Evolutionary conservation across 2,888 invertebrate species (phyloP).

Genomic region (Masnerella sp.): DNA sequence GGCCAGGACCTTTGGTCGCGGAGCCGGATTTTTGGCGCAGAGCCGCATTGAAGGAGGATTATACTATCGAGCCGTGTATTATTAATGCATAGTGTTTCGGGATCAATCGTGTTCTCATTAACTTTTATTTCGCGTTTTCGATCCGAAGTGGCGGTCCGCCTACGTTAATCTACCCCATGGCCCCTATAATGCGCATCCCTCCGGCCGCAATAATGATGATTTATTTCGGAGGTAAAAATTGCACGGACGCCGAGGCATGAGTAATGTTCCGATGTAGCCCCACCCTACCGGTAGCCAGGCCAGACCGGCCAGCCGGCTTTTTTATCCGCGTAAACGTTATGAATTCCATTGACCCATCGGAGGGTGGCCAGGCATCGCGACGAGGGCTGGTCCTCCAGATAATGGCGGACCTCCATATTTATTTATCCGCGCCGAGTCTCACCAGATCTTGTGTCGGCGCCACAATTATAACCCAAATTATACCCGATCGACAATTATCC

Average conservation of each 20-base stretch:
- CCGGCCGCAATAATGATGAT: constrained; percentile 81
- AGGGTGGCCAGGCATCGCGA: constrained; percentile 63
- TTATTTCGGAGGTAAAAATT: constrained; percentile 81
- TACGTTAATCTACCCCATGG: constrained; percentile 73
- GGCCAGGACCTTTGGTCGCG: no score
- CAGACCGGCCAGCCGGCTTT: constrained; percentile 68
- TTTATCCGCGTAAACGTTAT: constrained; percentile 72
- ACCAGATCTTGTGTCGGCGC: constrained; percentile 67
- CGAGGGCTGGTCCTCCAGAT: constrained; percentile 71
- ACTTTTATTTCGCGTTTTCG: constrained; percentile 50
- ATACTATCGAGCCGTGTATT: constrained; percentile 20
- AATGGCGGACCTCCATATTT: constrained; percentile 73
- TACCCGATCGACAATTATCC: constrained; percentile 15
- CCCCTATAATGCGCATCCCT: constrained; percentile 74
- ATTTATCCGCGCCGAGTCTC: constrained; percentile 68
- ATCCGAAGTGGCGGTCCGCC: constrained; percentile 62
- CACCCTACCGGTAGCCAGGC: constrained; percentile 61
- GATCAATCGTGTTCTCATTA: constrained; percentile 45
- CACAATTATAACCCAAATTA: constrained; percentile 33
- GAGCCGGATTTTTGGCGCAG: no score
- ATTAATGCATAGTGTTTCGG: constrained; percentile 31
- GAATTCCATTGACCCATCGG: constrained; percentile 74
- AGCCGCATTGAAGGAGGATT: neutral
- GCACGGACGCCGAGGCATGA: constrained; percentile 80
- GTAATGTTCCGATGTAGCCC: constrained; percentile 79